Base-by-base conservation (phyloP, 2,888 invertebrate genomes). In the Deroplatys truncata region DNA sequence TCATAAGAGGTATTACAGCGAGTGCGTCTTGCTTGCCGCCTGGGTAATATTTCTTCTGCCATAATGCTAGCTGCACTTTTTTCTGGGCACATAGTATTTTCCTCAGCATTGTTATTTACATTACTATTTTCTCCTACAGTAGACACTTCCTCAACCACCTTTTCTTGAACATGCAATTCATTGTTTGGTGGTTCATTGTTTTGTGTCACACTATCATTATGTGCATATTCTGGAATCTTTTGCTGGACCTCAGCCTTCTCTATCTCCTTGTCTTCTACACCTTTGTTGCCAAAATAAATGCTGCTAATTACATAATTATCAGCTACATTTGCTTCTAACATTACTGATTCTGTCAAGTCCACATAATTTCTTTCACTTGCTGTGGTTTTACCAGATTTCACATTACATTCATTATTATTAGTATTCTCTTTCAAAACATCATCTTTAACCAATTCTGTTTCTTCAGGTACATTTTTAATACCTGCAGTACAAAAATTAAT, bases 1-100 rank as follows among this genome's bases (percentile, higher is more conserved):
- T 91, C 91, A 88, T 91, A 91, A 29, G 91, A 91, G 29, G 90
- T 87, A 29, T 90, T 89, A 31, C 90, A 90, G 3, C 91, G 87
- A 7, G 90, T 91, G 10, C 90, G 83, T 20, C 91, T 85, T n/a
- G 85, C 88, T 16, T 85, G 87, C 25, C 87, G 82, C 15, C 82
- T 72, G 20, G 56, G 56, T 20, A 72, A 7, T 72, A 25, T 72
- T 72, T 72, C 56, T 72, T 72, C 56, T 16, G 20, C 16, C 16
- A 20, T 15, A 15, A 20, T 20, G 7, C 56, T 20, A 25, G 5
- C 56, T 72, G 56, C 56, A 72, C 25, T 20, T 72, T 72, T 72
- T 72, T 72, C 56, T 7, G 7, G 1, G 7, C 56, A 72, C 5
- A 16, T 20, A 7, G 56, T 7, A 72, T 72, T 16, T 20, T 72